phyloP scores from a whole-genome alignment of 2,888 invertebrate species.

The Rhyacophila evoluta region DNA sequence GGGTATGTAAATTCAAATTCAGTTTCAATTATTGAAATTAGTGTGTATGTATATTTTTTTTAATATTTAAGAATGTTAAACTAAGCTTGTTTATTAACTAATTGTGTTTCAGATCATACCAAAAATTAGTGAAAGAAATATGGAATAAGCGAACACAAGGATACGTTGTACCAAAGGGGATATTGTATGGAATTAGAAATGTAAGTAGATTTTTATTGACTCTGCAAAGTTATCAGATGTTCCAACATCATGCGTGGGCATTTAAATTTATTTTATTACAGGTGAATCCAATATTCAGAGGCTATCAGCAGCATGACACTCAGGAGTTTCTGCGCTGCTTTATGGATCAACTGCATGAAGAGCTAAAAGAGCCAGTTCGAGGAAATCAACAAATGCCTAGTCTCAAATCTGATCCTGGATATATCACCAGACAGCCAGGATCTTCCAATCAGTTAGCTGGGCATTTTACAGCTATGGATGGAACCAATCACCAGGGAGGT shows the following conservation, averaged over 20 bases:
- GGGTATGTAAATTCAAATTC: too few relatives aligned
- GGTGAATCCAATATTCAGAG: slow-evolving; percentile 94
- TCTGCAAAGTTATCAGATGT: not conserved
- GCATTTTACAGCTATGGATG: not conserved
- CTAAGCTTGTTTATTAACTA: too few relatives aligned
- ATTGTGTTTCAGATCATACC: slow-evolving; percentile 79
- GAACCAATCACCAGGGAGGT: not conserved
- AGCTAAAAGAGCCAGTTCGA: slow-evolving; percentile 81
- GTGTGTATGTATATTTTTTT: too few relatives aligned
- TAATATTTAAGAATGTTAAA: too few relatives aligned
- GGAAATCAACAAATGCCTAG: not conserved
- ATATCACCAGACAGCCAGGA: not conserved
- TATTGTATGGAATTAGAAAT: slow-evolving; percentile 85
- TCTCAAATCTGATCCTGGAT: not conserved
- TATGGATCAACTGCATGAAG: slow-evolving; percentile 98
- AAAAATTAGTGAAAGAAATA: slow-evolving; percentile 88
- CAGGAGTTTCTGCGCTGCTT: slow-evolving; percentile 98
- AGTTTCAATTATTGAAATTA: too few relatives aligned
- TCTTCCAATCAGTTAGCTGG: not conserved
- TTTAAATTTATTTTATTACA: slow-evolving; percentile 54
- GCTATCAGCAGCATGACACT: slow-evolving; percentile 97
- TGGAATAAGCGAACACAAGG: slow-evolving; percentile 87
- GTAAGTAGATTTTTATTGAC: slow-evolving; percentile 64
- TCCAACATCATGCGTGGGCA: not conserved
- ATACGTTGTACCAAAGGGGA: slow-evolving; percentile 88